Percentiles rank a stretch among this genome's conserved stretches.
Evolutionary conservation across 2,797 vertebrate genomes (phyloP).

Genomic region (Pseudochirops cupreus): DNA sequence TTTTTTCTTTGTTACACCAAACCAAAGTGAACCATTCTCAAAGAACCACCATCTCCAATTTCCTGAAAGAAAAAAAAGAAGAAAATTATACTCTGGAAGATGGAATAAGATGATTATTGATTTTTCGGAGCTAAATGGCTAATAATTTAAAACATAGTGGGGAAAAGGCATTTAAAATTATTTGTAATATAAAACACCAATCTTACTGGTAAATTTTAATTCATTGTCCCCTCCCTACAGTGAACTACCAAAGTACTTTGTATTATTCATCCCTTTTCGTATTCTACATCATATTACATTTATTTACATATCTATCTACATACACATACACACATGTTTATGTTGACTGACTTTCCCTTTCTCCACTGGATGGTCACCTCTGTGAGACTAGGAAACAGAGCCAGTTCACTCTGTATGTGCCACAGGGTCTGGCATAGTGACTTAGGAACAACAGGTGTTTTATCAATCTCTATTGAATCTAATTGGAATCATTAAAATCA

Average conservation of each 20-base stretch:
- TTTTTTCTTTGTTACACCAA: constrained; percentile 86
- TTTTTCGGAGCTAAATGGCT: neutral
- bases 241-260: neutral
- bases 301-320: neutral
- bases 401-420: neutral
- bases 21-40: constrained; percentile 92
- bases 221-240: neutral
- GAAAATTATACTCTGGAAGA: constrained; percentile 39
- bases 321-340: no score
- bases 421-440: neutral
- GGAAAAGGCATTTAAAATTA: neutral
- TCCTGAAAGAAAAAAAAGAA: constrained; percentile 84
- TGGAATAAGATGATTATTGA: constrained; percentile 39
- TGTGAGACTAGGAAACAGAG: neutral
- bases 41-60: constrained; percentile 76
- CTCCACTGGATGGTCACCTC: neutral
- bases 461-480: constrained; percentile 34
- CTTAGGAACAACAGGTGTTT: neutral
- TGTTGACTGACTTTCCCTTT: neutral
- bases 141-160: neutral
- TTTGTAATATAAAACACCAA: neutral
- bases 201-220: neutral
- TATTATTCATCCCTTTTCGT: neutral
- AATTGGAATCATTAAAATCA: constrained; percentile 44
- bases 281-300: neutral